Conservation (phyloP, 37 sponge, comb jelly and placozoan genomes). For the Theonella swinhoei region DNA sequence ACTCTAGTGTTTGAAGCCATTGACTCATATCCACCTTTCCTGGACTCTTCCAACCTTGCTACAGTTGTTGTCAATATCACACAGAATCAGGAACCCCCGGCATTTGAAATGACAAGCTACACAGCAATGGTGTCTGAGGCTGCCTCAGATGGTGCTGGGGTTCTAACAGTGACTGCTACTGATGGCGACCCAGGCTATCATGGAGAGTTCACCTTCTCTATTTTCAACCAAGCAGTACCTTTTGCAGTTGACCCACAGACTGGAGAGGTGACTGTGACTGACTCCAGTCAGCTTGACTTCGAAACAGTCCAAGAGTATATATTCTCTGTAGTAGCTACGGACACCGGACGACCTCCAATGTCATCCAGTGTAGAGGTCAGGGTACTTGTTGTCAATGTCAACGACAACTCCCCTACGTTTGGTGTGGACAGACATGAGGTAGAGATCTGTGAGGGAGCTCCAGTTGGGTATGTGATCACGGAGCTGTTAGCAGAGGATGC, state of each 20-base stretch:
- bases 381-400: conserved; percentile 27
- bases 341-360: conserved; percentile 9
- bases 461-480: conserved; percentile 29
- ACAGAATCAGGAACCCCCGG: conserved; percentile 33
- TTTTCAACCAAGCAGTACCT: not conserved
- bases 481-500: conserved; percentile 34
- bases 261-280: conserved; percentile 24
- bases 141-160: not conserved
- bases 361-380: not conserved
- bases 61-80: conserved; percentile 18
- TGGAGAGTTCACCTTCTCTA: conserved; percentile 38
- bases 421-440: not conserved
- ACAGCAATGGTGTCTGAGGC: conserved; percentile 24
- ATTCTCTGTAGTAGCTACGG: conserved; percentile 40
- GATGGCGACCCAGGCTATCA: conserved; percentile 41
- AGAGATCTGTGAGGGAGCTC: conserved; percentile 47
- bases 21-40: not conserved
- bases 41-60: conserved; percentile 8
- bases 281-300: conserved; percentile 28
- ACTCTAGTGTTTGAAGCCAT: conserved; percentile 1
- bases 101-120: conserved; percentile 40
- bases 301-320: not conserved
- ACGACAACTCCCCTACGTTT: conserved; percentile 45
- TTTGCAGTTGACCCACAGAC: conserved; percentile 27
- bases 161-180: conserved; percentile 48